Conservation (phyloP, 2,113 vertebrate genomes). For the Colinus virginianus region DNA sequence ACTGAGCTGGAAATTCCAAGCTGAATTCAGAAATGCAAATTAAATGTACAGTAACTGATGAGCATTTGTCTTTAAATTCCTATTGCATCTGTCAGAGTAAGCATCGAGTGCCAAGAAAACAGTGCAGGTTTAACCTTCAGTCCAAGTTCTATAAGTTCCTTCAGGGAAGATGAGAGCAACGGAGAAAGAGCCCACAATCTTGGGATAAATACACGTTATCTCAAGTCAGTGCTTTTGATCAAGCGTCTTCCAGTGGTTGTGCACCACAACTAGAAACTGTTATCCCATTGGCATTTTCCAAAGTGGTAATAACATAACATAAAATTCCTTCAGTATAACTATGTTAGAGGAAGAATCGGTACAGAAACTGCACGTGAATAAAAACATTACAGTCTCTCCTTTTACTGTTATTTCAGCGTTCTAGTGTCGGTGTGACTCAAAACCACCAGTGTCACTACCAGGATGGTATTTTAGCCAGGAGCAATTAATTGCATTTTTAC, state of each 20-base stretch:
- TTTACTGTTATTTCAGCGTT: neutral
- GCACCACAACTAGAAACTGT: neutral
- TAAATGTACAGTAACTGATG: neutral
- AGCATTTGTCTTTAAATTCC: neutral
- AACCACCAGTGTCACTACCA: neutral
- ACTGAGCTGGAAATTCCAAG: neutral
- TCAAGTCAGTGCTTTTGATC: neutral
- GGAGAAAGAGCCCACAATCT: neutral
- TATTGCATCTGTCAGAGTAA: neutral
- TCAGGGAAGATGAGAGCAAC: neutral
- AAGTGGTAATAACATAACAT: neutral
- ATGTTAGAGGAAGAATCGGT: neutral
- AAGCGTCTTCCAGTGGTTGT: neutral
- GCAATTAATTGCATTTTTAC: neutral
- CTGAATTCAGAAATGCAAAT: neutral
- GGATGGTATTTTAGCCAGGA: neutral
- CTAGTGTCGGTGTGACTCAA: neutral
- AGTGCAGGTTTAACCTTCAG: neutral
- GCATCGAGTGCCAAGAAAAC: neutral
- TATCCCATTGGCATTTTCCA: neutral
- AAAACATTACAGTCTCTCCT: neutral
- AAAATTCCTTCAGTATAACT: neutral
- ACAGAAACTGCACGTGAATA: neutral
- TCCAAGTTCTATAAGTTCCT: neutral
- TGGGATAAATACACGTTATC: neutral